Evolutionary conservation across 92 coral and sea anemone species (phyloP), one percentile per base, ranked within the genome.

Genomic region (Siderastrea radians): DNA sequence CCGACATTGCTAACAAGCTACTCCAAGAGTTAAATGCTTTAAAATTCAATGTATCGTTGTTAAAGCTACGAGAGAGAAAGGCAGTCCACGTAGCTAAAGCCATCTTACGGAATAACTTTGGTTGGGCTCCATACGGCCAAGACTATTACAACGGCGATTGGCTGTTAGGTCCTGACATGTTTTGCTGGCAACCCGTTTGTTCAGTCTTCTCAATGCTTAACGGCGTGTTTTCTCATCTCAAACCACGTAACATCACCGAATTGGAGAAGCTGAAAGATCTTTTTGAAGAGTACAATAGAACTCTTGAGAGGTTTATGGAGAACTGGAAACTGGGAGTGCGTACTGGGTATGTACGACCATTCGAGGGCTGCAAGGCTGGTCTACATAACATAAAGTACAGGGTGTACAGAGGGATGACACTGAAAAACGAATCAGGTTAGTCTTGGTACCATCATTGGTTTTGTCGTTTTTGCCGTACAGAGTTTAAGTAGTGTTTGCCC

Each of bases 61-160:
- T 93, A 51, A 93, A 78, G 60, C 72, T 71, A 12, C 80, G 95
- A 63, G 95, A 93, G n/a, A 88, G 73, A 49, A 90, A 90, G 58
- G 94, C 83, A 2, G 16, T 90, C 12, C 73, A 90, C 54, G 94
- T 93, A 61, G 96, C 91, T 9, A 83, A 78, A 45, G 90, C 87
- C n/a, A 78, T 93, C 53, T 79, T 95, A 44, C 64, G 60, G 26
- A 90, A 90, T 48, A 80, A 82, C 49, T 94, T 93, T 84, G 95
- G 96, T 1, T 74, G 74, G 77, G 69, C 78, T 5, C 95, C 97
- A 6, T 89, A 85, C 60, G 93, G 85, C 46, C 87, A 79, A 50
- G 90, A 95, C 61, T 95, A 94, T 78, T 95, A 91, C 87, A 82
- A 63, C 19, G 98, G 96, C 1, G 98, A 95, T 53, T 95, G 98